Evolutionary conservation across 1,140 invertebrate genomes (phyloP).

Genomic region (Hyposmocoma kahamanoa): DNA sequence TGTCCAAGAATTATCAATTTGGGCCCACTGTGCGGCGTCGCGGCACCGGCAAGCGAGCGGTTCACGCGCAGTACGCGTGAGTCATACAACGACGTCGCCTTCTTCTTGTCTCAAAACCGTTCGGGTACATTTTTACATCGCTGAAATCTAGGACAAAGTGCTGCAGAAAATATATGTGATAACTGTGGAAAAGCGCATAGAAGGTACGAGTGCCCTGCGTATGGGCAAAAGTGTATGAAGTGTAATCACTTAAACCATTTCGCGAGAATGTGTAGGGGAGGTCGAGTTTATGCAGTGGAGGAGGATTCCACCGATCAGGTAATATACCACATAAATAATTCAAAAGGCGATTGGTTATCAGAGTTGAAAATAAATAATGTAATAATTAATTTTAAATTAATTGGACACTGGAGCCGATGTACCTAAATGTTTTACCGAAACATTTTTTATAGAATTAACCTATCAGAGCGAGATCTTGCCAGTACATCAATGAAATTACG

Average conservation of each 20-base stretch:
- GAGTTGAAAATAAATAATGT: neutral
- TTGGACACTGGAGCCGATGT: constrained; percentile 10
- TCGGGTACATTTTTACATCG: too few species aligned
- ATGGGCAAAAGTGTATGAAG: constrained; percentile 4
- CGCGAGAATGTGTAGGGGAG: constrained; percentile 4
- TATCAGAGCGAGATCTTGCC: neutral
- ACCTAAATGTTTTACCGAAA: constrained; percentile 7
- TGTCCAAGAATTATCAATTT: too few species aligned
- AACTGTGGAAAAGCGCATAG: neutral
- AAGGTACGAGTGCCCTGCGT: constrained; percentile 4
- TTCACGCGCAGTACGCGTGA: too few species aligned
- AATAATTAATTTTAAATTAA: constrained; percentile 2
- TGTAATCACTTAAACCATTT: constrained; percentile 5
- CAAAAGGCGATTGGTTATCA: constrained; percentile 4
- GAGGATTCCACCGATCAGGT: constrained; percentile 11
- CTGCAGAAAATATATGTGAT: too few species aligned
- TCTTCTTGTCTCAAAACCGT: too few species aligned
- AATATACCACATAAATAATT: neutral
- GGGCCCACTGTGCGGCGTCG: too few species aligned
- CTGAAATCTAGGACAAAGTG: too few species aligned
- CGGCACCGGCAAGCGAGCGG: too few species aligned
- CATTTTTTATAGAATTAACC: neutral
- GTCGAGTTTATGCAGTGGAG: neutral
- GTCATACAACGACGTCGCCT: too few species aligned
- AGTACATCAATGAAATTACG: neutral